Percentiles rank a stretch among this genome's conserved stretches.
Conservation (phyloP, 1,140 invertebrate genomes). For the Cherax quadricarinatus region DNA sequence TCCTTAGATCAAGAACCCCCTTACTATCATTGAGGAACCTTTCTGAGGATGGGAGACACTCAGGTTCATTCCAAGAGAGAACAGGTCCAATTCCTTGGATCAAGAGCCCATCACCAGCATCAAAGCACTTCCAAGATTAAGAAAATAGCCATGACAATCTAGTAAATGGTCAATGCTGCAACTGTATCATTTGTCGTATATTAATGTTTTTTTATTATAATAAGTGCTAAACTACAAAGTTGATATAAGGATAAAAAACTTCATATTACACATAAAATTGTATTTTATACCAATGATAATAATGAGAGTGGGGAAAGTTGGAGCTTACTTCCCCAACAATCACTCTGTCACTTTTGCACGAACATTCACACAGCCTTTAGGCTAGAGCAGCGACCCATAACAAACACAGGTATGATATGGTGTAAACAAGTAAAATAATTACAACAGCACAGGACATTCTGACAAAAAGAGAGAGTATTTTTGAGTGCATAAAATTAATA, state of each 20-base stretch:
- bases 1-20: too few species aligned
- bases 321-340: conserved; percentile 48
- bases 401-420: conserved; percentile 43
- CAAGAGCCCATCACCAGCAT: too few species aligned
- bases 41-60: too few species aligned
- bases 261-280: conserved; percentile 65
- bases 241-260: neutral
- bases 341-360: conserved; percentile 34
- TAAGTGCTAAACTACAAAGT: too few species aligned
- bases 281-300: conserved; percentile 73
- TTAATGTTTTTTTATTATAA: too few species aligned
- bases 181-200: too few species aligned
- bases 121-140: too few species aligned
- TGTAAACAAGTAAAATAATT: conserved; percentile 34
- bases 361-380: conserved; percentile 35
- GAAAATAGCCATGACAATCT: too few species aligned
- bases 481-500: neutral
- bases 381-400: conserved; percentile 54
- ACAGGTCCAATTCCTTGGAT: too few species aligned
- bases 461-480: neutral
- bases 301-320: conserved; percentile 67
- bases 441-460: neutral
- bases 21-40: too few species aligned
- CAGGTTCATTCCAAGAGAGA: too few species aligned
- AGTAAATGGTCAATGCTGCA: too few species aligned